Evolutionary conservation across 2,113 vertebrate species (phyloP), one percentile per base, ranked within the genome.

Genomic region (Pangasianodon gigas): DNA sequence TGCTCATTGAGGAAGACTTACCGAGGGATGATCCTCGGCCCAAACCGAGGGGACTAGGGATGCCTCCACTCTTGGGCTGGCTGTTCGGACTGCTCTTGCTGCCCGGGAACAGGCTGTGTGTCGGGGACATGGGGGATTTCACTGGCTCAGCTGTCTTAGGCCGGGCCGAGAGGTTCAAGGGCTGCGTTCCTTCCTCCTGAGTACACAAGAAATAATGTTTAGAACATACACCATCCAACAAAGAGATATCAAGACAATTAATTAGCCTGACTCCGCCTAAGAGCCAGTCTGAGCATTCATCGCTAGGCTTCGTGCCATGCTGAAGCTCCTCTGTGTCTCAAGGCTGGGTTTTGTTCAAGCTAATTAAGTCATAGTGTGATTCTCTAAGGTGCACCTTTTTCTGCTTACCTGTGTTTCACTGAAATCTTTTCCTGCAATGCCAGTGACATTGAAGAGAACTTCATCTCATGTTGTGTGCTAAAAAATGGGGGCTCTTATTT

Each of bases 351-450:
- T 97, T 98, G 98, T 96, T 98, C 97, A 96, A 95, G 95, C 96
- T 97, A 98, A 99, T 98, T 98, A 98, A 98, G 97, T 97, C 97
- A 95, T 96, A 97, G 97, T 97, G 97, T 97, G 97, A 96, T 96
- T 97, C 96, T 96, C 96, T 96, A 84, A 97, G 97, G 97, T 97
- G 97, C 95, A 94, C 96, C 96, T 97, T 98, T 97, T 98, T 96
- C 95, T 96, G 14, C 87, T 86, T 85, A 92, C 98, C 97, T 98
- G 97, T 97, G 24, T 60, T 60, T 21, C 19, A 82, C 51, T 2
- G 37, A 82, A 54, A 54, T 32, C 13, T 8, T 37, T n/a, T 0
- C 2, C 51, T 32, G 6, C 14, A 10, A 84, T 44, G 81, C 32
- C 54, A 60, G 10, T 56, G 48, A 74, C 10, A 24, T 79, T 19